These are phyloP conservation scores for Squalus acanthias DNA, from an alignment of 2,797 vertebrate species.

Conservation along the genomic window DNA sequence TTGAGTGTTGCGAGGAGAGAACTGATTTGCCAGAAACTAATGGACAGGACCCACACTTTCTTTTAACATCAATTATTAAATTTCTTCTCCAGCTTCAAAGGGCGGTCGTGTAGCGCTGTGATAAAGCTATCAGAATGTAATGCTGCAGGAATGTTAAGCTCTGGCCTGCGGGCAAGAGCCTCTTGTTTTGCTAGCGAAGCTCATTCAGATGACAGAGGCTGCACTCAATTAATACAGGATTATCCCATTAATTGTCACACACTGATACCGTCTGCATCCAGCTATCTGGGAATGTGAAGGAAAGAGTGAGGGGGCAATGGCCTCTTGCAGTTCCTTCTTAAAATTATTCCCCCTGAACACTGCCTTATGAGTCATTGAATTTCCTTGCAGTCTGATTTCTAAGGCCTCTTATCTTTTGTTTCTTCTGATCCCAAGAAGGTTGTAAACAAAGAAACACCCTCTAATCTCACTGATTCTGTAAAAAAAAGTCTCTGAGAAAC, in stretches of 20 bases:
- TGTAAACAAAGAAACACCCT: not conserved
- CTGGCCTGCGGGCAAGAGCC: not conserved
- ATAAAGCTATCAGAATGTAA: not conserved
- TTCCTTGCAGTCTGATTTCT: not conserved
- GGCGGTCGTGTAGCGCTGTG: too few relatives aligned
- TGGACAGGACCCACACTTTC: too few relatives aligned
- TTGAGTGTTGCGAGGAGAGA: not conserved
- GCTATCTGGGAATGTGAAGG: too few relatives aligned
- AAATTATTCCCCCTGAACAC: not conserved
- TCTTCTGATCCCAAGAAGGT: not conserved
- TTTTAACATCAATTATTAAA: not conserved
- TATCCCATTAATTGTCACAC: not conserved
- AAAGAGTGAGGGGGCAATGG: not conserved
- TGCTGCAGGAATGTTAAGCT: not conserved
- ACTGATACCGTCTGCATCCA: not conserved
- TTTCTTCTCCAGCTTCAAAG: slow-evolving; percentile 6
- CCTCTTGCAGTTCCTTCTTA: not conserved
- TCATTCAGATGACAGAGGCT: not conserved
- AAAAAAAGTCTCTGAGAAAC: not conserved
- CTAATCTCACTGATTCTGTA: not conserved
- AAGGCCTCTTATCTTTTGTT: not conserved
- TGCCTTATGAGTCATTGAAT: not conserved
- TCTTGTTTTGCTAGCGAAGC: not conserved
- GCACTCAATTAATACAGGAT: not conserved
- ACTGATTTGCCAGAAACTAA: not conserved